Evolutionary conservation across 2,888 invertebrate genomes (phyloP).

Genomic region (Torymus tubicola): DNA sequence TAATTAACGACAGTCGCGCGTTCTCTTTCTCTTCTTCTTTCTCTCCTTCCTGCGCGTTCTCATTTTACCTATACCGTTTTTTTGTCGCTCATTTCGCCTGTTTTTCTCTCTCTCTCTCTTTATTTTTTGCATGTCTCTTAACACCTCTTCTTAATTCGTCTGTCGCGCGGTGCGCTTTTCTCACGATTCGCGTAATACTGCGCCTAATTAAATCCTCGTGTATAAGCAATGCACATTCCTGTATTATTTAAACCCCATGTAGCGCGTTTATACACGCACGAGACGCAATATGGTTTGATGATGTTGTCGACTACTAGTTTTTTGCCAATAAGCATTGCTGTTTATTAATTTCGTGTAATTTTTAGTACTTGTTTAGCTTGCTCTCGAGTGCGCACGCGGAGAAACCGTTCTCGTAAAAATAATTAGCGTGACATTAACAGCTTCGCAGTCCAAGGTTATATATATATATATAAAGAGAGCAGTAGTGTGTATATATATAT

Average conservation of each 20-base stretch:
- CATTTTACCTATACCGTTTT: constrained; percentile 18
- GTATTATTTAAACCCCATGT: constrained; percentile 17
- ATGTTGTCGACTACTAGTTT: too few relatives aligned
- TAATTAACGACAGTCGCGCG: constrained; percentile 46
- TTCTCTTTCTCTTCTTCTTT: constrained; percentile 10
- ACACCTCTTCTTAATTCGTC: constrained; percentile 32
- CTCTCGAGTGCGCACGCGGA: too few relatives aligned
- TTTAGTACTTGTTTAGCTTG: neutral
- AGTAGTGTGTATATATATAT: too few relatives aligned
- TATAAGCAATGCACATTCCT: neutral
- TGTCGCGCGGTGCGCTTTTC: constrained; percentile 19
- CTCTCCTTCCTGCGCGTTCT: constrained; percentile 5
- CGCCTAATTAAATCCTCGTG: constrained; percentile 37
- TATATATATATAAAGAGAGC: too few relatives aligned
- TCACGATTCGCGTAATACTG: constrained; percentile 31
- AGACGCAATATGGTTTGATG: neutral
- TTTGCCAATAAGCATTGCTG: neutral
- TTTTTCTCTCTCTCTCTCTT: constrained; percentile 15
- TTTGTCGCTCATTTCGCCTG: constrained; percentile 5
- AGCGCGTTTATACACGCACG: neutral
- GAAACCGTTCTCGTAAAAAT: constrained; percentile 10
- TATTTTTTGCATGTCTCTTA: constrained; percentile 33
- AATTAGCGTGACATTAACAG: neutral
- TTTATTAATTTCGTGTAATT: constrained; percentile 1
- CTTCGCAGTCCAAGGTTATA: too few relatives aligned